phyloP scores from a whole-genome alignment of 2,797 vertebrate genomes.

The Sphenodon punctatus region DNA sequence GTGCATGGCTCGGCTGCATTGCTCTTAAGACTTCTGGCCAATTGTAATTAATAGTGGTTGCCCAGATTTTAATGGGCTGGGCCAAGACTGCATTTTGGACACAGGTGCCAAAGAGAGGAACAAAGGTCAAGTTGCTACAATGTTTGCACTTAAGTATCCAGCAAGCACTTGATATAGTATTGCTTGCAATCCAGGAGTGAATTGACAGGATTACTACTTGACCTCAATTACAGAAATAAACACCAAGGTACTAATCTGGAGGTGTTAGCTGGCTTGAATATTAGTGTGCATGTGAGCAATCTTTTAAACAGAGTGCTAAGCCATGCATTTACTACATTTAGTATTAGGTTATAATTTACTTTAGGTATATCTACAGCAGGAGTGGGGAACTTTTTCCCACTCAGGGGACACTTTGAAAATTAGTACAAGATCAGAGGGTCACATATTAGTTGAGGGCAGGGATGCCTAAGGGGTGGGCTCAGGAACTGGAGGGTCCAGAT shows the following conservation, averaged over 20 bases:
- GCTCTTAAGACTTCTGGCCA: background rate
- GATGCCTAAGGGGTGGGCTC: no score
- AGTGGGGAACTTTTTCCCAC: no score
- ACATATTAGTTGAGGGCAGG: no score
- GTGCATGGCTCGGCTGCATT: background rate
- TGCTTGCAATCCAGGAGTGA: background rate
- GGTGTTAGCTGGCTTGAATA: constrained; percentile 14
- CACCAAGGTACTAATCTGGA: background rate
- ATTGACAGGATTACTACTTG: background rate
- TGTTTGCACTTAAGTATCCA: background rate
- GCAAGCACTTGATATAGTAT: background rate
- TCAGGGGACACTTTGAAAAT: no score
- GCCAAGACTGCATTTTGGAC: background rate
- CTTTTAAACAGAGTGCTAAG: constrained; percentile 16
- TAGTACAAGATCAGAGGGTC: no score
- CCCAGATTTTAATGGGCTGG: background rate
- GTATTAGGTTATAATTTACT: constrained; percentile 55
- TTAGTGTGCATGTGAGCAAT: rapidly evolving
- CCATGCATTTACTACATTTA: constrained; percentile 24
- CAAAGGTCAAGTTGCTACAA: background rate
- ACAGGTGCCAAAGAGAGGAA: background rate
- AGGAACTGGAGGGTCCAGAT: no score
- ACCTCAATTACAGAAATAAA: constrained; percentile 10
- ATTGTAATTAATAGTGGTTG: background rate
- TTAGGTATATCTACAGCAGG: no score